Conservation (phyloP, 2,888 invertebrate species). For the Parascotia fuliginaria region DNA sequence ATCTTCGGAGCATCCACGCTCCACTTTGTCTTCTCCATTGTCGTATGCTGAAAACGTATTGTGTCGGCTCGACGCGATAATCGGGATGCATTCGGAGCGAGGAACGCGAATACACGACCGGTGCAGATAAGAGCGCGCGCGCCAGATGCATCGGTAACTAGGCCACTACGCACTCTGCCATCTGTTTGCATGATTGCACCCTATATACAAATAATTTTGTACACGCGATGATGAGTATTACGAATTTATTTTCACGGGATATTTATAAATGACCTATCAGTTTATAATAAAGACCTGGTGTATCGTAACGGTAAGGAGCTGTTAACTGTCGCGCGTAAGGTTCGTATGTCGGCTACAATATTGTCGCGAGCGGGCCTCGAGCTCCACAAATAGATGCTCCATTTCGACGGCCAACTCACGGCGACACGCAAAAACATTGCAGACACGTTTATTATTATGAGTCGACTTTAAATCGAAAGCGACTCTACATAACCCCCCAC, state of each 20-base stretch:
- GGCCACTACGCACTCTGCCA: conserved; percentile 74
- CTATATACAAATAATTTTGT: conserved; percentile 48
- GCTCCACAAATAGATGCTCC: conserved; percentile 82
- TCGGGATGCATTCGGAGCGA: conserved; percentile 41
- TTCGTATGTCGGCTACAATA: conserved; percentile 74
- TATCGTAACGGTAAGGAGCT: conserved; percentile 49
- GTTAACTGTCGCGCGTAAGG: conserved; percentile 66
- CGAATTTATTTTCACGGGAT: conserved; percentile 14
- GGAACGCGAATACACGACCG: conserved; percentile 45
- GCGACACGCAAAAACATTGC: conserved; percentile 78
- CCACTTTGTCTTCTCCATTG: conserved; percentile 45
- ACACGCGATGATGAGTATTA: conserved; percentile 13
- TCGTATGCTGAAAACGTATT: conserved; percentile 25
- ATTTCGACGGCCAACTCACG: conserved; percentile 79
- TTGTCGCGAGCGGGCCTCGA: conserved; percentile 83
- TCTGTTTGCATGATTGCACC: conserved; percentile 66
- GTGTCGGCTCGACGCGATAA: conserved; percentile 21
- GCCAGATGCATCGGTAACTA: conserved; percentile 76
- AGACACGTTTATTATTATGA: conserved; percentile 68
- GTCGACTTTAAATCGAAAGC: conserved; percentile 54
- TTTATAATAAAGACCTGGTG: conserved; percentile 47
- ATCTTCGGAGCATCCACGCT: conserved; percentile 62
- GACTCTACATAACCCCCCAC: conserved; percentile 32
- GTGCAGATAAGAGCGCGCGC: conserved; percentile 61
- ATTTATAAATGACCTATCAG: conserved; percentile 25